These are phyloP conservation scores for Drosophila pruinosa DNA, from an alignment of 1,140 invertebrate genomes.

Conservation along the genomic window DNA sequence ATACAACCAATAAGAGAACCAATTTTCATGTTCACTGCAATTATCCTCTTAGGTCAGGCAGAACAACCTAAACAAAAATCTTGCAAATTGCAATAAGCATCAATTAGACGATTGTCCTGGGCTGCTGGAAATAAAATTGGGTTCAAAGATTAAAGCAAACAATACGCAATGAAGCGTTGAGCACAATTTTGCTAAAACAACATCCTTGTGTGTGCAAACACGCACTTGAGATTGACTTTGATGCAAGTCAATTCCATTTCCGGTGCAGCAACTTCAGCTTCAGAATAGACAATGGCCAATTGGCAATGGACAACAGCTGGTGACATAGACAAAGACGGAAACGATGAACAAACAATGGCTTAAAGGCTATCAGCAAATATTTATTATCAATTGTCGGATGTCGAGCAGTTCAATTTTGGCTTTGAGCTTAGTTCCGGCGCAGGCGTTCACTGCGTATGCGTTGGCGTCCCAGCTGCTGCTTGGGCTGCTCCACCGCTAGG, in stretches of 20 bases:
- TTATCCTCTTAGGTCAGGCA: too few species aligned
- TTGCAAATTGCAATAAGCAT: slow-evolving; percentile 52
- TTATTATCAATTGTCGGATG: slow-evolving; percentile 22
- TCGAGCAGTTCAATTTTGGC: slow-evolving; percentile 20
- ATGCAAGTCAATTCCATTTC: slow-evolving; percentile 61
- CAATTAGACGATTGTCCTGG: slow-evolving; percentile 54
- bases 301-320: slow-evolving; percentile 25
- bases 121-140: neutral
- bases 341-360: slow-evolving; percentile 3
- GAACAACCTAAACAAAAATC: slow-evolving; percentile 12
- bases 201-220: slow-evolving; percentile 41
- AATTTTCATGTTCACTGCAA: too few species aligned
- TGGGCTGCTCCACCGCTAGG: slow-evolving; percentile 63
- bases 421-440: slow-evolving; percentile 17
- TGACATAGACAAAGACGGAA: slow-evolving; percentile 5
- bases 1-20: neutral
- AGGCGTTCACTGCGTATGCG: slow-evolving; percentile 61
- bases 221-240: slow-evolving; percentile 20
- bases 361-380: slow-evolving; percentile 29
- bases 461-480: slow-evolving; percentile 13
- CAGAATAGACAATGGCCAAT: neutral
- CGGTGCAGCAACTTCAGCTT: slow-evolving; percentile 6
- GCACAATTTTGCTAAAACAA: slow-evolving; percentile 58
- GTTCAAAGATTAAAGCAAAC: slow-evolving; percentile 54
- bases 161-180: slow-evolving; percentile 63